Evolutionary conservation across 2,888 invertebrate genomes (phyloP), one percentile per base, ranked within the genome.

Genomic region (Heliconius sara): DNA sequence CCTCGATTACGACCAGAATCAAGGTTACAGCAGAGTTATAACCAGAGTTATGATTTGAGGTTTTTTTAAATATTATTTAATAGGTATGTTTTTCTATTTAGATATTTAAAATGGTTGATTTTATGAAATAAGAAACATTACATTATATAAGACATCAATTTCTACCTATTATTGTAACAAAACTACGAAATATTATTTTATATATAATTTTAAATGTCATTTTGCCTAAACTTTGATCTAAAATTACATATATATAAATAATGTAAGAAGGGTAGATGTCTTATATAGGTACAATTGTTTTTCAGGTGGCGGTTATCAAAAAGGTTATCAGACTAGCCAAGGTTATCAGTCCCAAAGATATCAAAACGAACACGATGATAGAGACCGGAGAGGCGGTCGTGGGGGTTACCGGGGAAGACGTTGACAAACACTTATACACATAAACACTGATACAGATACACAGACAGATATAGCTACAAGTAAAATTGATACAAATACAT

Each of bases 321-420:
- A 70, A 25, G 81, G 85, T 27, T 86, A 87, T 79, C 85, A 85
- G 30, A 84, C 85, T 34, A 19, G 10, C 6, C 52, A 72, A 57
- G 72, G 72, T 16, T 72, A 72, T 27, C 73, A 73, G 13, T 60
- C 73, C 0, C 73, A 86, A 74, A 86, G 87, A 25, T 83, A 85
- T 63, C 93, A 94, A 82, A 92, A 94, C 83, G 94, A 95, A 57
- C 94, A 95, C 78, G 95, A 95, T 79, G 94, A 95, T 78, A 85
- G 94, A 34, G 87, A 89, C 76, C 83, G 91, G 0, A 85, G 93
- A 25, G 88, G 93, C 0, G 88, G 93, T 0, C 85, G 93, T 10
- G 91, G 92, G 0, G 89, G 90, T 0, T 91, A 89, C 76, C 82
- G 87, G 7, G 87, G 94, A 13, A 91, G 93, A 7, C 84, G 93